phyloP scores from a whole-genome alignment of 1,140 invertebrate genomes.

The Ceratitis capitata region DNA sequence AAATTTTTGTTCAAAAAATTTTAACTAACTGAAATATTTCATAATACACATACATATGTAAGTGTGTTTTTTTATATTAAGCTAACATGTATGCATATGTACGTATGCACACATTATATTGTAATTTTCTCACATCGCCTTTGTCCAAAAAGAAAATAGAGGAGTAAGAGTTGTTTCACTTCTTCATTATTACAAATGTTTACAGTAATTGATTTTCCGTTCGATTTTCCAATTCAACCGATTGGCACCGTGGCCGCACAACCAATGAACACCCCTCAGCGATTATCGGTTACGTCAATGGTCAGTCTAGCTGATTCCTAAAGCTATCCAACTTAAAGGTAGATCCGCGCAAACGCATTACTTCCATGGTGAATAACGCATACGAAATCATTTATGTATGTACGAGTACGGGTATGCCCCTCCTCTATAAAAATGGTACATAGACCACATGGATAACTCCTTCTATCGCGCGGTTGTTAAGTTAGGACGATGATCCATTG shows the following conservation, averaged over 20 bases:
- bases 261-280: conserved; percentile 21
- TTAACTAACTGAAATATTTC: too few relatives aligned
- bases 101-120: too few relatives aligned
- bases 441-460: background rate
- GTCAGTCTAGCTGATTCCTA: background rate
- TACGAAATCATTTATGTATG: background rate
- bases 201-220: conserved; percentile 10
- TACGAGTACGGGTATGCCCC: background rate
- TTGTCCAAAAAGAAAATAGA: too few relatives aligned
- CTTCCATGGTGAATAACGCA: background rate
- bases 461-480: too few relatives aligned
- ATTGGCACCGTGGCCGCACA: conserved; percentile 34
- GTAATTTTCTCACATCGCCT: too few relatives aligned
- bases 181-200: background rate
- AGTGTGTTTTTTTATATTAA: too few relatives aligned
- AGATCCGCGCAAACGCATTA: conserved; percentile 13
- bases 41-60: background rate
- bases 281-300: background rate
- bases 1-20: too few relatives aligned
- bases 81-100: too few relatives aligned
- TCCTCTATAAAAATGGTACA: background rate
- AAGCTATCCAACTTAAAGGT: background rate
- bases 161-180: background rate
- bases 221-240: conserved; percentile 31
- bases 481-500: too few relatives aligned